Percentiles rank a stretch among this genome's conserved stretches.
These are phyloP conservation scores for Neogale vison DNA, from an alignment of 2,113 vertebrate genomes.

Conservation along the genomic window DNA sequence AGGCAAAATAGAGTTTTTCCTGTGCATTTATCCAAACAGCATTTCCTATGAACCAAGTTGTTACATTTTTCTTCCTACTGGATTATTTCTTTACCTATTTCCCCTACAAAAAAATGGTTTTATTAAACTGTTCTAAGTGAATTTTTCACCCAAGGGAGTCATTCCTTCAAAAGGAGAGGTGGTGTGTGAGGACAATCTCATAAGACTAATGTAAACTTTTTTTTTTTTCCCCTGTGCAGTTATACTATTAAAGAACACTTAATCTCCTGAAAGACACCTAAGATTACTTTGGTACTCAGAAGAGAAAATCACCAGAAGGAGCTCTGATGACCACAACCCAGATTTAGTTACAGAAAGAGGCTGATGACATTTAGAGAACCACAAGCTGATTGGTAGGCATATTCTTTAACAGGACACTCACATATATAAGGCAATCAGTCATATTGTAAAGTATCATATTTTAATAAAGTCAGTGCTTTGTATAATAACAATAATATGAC, in stretches of 20 bases:
- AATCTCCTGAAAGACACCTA: neutral
- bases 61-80: neutral
- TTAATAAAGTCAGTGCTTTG: neutral
- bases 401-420: neutral
- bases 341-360: neutral
- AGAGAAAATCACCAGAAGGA: neutral
- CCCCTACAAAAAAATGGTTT: neutral
- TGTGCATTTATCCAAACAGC: neutral
- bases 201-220: neutral
- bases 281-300: neutral
- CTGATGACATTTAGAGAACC: neutral
- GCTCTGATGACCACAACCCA: neutral
- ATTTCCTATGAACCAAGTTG: neutral
- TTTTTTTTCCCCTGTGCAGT: neutral
- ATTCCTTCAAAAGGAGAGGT: neutral
- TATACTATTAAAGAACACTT: conserved; percentile 12
- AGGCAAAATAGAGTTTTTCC: neutral
- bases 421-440: neutral
- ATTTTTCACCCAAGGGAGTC: neutral
- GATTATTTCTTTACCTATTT: neutral
- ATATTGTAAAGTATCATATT: neutral
- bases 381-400: neutral
- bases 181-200: neutral
- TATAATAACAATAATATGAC: neutral
- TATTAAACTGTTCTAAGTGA: neutral